A percentile compares a stretch with the other conserved stretches of the same genome.
Conservation (phyloP, 2,797 vertebrate genomes). For the Acridotheres tristis region DNA sequence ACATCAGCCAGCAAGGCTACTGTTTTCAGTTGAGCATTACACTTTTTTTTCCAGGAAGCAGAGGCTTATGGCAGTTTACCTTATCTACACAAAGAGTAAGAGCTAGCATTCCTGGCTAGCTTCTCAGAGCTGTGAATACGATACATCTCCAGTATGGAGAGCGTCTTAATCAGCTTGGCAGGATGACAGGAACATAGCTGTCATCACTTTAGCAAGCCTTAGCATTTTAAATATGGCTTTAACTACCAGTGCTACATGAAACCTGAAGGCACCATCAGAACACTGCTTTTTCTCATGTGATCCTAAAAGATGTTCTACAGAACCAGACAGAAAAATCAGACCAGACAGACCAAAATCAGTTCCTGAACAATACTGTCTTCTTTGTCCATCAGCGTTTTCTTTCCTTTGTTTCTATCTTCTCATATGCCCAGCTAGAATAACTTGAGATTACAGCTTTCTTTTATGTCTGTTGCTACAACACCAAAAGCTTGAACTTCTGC, state of each 20-base stretch:
- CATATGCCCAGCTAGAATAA: neutral
- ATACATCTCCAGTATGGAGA: neutral
- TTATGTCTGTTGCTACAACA: neutral
- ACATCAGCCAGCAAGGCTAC: neutral
- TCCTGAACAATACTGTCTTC: neutral
- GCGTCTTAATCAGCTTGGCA: slow-evolving; percentile 19
- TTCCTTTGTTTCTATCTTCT: neutral
- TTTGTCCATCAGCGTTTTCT: neutral
- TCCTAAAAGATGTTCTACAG: neutral
- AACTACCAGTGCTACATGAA: neutral
- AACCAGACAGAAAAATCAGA: neutral
- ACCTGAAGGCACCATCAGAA: neutral
- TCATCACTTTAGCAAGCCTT: neutral
- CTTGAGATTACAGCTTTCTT: neutral
- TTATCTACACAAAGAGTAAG: neutral
- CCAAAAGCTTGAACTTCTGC: neutral
- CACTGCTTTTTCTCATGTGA: neutral
- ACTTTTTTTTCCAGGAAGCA: neutral
- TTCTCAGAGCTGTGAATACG: neutral
- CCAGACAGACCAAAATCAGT: neutral
- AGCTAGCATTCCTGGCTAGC: neutral
- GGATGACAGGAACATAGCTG: neutral
- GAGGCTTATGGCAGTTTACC: neutral
- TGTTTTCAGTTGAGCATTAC: neutral
- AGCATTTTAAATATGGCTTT: neutral